Evolutionary conservation across 1,140 invertebrate species (phyloP), one percentile per base, ranked within the genome.

Genomic region (Sminthurides bifidus): DNA sequence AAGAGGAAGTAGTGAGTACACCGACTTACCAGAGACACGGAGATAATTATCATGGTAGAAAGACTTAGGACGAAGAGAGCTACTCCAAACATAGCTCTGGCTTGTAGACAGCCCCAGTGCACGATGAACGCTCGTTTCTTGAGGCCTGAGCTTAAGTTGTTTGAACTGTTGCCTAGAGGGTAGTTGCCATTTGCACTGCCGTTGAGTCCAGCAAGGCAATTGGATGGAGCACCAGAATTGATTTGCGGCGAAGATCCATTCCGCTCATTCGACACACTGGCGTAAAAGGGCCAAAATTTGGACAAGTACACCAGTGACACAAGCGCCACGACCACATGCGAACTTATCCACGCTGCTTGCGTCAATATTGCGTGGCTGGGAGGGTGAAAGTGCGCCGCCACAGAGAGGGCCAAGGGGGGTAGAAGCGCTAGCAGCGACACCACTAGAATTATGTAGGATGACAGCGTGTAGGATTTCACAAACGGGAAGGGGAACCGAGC

Each of bases 11-110:
- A 21, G 29, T 10, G 4, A 43, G 35, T 19, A 49, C n/a, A 2
- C 41, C 27, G 45, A 23, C 54, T 57, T 55, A 65, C 63, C 63
- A 65, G 57, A 45, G 63, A 50, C 31, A 65, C 63, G 12, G 63
- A 65, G 57, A 65, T 61, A 58, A 65, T 65, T 54, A 65, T 60
- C 54, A 65, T 65, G 45, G 49, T 58, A 45, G 59, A 61, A 30
- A 65, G 58, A 61, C 54, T 60, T 19, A 65, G 58, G 29, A 57
- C 57, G 26, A 65, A 58, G 43, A 65, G 55, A 33, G 63, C 54
- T 27, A 58, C 63, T 45, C 63, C 63, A 27, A 65, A 65, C 63
- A 65, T 65, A 52, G 63, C 63, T 58, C 63, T 57, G 27, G 63
- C 63, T 54, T 61, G 63, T 27, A 65, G 57, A 58, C 63, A 61